Evolutionary conservation across 1,140 invertebrate genomes (phyloP).

Genomic region (Scaptomyza montana): DNA sequence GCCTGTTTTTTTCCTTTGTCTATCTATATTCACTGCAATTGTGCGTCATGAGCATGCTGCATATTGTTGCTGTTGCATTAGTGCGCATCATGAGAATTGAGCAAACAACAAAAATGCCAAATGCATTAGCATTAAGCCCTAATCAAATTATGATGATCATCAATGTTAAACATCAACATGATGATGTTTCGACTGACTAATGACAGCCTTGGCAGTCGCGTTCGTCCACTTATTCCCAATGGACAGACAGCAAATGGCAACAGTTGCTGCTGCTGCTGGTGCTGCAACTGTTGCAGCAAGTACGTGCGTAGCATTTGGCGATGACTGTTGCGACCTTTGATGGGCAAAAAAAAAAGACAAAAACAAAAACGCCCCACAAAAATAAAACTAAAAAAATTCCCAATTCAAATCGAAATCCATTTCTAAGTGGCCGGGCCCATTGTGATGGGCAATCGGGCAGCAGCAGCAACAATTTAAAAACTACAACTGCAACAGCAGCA

Average conservation of each 20-base stretch:
- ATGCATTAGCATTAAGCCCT: constrained; percentile 45
- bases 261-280: background rate
- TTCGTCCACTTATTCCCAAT: constrained; percentile 44
- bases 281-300: constrained; percentile 8
- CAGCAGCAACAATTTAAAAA: constrained; percentile 19
- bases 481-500: constrained; percentile 6
- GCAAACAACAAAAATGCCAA: constrained; percentile 64
- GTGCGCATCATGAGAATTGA: constrained; percentile 42
- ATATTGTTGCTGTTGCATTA: constrained; percentile 13
- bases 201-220: constrained; percentile 42
- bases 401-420: constrained; percentile 47
- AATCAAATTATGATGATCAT: constrained; percentile 32
- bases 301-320: constrained; percentile 46
- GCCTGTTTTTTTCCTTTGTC: constrained; percentile 14
- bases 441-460: constrained; percentile 35
- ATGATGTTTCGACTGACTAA: constrained; percentile 29
- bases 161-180: constrained; percentile 3
- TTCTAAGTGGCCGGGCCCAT: constrained; percentile 31
- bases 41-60: constrained; percentile 66
- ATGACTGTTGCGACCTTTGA: constrained; percentile 44
- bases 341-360: constrained; percentile 17
- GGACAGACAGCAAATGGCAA: background rate
- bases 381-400: constrained; percentile 17
- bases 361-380: constrained; percentile 12
- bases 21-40: constrained; percentile 12